phyloP scores from a whole-genome alignment of 1,140 invertebrate genomes.

The Mamestra configurata region DNA sequence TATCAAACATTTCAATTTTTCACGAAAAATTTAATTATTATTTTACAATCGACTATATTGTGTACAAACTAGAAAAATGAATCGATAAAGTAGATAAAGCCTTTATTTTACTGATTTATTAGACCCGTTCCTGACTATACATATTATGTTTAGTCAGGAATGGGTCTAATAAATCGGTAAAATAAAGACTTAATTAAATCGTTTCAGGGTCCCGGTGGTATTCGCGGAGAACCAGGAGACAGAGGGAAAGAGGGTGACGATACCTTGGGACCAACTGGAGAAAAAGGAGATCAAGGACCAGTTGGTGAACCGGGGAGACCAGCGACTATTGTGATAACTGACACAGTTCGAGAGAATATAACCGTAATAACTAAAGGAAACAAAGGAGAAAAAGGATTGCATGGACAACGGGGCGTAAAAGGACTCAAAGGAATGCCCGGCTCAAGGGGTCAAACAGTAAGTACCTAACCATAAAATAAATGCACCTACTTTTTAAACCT shows the following conservation, averaged over 20 bases:
- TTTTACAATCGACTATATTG: too few relatives aligned
- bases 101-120: too few relatives aligned
- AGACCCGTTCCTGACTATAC: too few relatives aligned
- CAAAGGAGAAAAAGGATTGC: slow-evolving; percentile 82
- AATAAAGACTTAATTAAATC: too few relatives aligned
- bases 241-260: slow-evolving; percentile 88
- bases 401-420: slow-evolving; percentile 79
- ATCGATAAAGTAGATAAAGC: too few relatives aligned
- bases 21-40: too few relatives aligned
- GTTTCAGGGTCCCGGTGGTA: slow-evolving; percentile 83
- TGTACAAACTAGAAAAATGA: too few relatives aligned
- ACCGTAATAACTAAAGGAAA: slow-evolving; percentile 80
- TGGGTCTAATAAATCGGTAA: too few relatives aligned
- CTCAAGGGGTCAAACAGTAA: slow-evolving; percentile 87
- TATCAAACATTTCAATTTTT: too few relatives aligned
- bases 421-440: slow-evolving; percentile 90
- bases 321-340: slow-evolving; percentile 59
- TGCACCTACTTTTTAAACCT: neutral
- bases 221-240: slow-evolving; percentile 89
- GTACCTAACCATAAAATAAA: slow-evolving; percentile 50
- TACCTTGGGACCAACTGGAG: slow-evolving; percentile 88
- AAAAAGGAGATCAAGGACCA: slow-evolving; percentile 88
- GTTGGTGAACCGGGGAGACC: slow-evolving; percentile 79
- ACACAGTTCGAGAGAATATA: slow-evolving; percentile 66
- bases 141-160: too few relatives aligned